phyloP scores from a whole-genome alignment of 2,113 vertebrate genomes.

The Callaeas wilsoni region DNA sequence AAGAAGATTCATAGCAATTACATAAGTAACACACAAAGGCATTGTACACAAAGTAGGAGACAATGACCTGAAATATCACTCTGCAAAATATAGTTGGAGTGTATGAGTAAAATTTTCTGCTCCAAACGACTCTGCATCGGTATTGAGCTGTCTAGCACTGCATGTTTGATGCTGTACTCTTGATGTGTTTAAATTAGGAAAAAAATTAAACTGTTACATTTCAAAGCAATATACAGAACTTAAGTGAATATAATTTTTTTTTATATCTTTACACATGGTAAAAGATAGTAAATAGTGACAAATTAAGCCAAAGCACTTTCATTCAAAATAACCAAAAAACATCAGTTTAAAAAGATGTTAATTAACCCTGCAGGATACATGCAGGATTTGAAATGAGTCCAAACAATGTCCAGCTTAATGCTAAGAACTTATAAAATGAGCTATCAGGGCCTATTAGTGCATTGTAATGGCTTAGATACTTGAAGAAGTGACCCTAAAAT shows the following conservation, averaged over 20 bases:
- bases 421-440: conserved; percentile 65
- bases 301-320: conserved; percentile 3
- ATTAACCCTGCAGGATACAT: conserved; percentile 56
- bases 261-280: not conserved
- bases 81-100: not conserved
- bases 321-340: conserved; percentile 5
- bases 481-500: conserved; percentile 73
- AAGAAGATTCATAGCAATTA: not conserved
- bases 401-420: conserved; percentile 62
- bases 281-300: not conserved
- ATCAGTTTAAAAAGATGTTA: conserved; percentile 46
- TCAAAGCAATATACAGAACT: not conserved
- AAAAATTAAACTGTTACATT: not conserved
- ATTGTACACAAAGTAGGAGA: not conserved
- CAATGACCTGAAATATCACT: not conserved
- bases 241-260: not conserved
- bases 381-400: conserved; percentile 56
- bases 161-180: not conserved
- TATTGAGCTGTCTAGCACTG: not conserved
- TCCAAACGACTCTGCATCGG: not conserved
- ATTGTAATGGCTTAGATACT: conserved; percentile 74
- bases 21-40: not conserved
- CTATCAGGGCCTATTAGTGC: conserved; percentile 73
- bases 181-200: not conserved
- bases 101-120: not conserved